Evolutionary conservation across 2,797 vertebrate genomes (phyloP), one percentile per base, ranked within the genome.

Genomic region (Anguilla obscura): DNA sequence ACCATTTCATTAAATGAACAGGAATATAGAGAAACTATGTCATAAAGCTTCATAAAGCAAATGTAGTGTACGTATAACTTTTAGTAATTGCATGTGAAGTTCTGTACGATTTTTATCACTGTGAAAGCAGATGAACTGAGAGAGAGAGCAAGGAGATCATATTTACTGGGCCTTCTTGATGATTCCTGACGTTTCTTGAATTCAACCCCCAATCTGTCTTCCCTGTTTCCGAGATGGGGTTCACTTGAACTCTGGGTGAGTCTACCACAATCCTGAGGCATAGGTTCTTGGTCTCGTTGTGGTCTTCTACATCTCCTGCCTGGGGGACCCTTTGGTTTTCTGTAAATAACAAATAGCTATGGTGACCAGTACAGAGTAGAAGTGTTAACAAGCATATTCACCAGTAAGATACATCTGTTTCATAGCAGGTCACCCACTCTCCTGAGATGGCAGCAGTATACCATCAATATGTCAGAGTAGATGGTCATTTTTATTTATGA

Each of bases 251-350:
- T 33, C 86, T 84, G 18, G 91, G 90, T 48, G 85, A 82, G 71
- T 91, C 91, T 45, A 92, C 84, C 21, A 92, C 89, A 30, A 93
- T 84, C 86, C 87, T 91, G 87, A 91, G 91, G 79, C 6, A 69
- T 10, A 33, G 58, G 56, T 91, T 58, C 69, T 89, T 50, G 10
- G 60, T 2, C 14, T 63, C 60, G 9, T 82, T 84, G 9, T 84
- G 52, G 8, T 87, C 88, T 40, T 92, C 89, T 54, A 63, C 5
- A 84, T 76, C 89, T 92, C 58, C 60, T 54, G 74, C 79, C 63
- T 89, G 89, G 52, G 66, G 76, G 52, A 52, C 52, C 71, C 40
- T 87, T 86, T 88, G 30, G 12, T 89, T 84, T 69, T 88, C 92
- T 92, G 84, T 50, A 89, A 88, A 80, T 48, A 71, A 87, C 71